Percentiles rank a stretch among this genome's conserved stretches.
phyloP scores from a whole-genome alignment of 2,113 vertebrate species.

The Epinephelus cyanopodus region DNA sequence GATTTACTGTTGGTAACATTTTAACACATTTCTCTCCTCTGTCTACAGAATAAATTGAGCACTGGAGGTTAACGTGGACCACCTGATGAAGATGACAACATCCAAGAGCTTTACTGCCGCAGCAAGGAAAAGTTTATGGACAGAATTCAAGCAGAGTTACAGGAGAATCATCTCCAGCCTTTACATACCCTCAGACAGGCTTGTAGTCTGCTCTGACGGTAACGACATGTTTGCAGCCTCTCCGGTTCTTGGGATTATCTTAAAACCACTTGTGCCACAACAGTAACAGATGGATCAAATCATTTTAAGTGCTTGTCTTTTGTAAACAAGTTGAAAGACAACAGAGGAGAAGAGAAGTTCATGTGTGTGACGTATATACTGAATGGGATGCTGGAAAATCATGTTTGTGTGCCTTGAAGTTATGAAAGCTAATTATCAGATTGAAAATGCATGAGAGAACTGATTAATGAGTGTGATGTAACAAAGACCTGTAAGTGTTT shows the following conservation, averaged over 20 bases:
- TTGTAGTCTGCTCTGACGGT: background rate
- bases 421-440: conserved; percentile 26
- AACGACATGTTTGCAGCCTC: conserved; percentile 1
- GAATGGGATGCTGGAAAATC: conserved; percentile 13
- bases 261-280: conserved; percentile 36
- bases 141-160: background rate
- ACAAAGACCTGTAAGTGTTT: conserved; percentile 1
- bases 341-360: background rate
- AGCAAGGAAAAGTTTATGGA: background rate
- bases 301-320: conserved; percentile 1
- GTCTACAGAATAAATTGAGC: conserved; percentile 67
- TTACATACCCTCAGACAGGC: background rate
- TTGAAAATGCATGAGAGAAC: conserved; percentile 18
- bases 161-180: conserved; percentile 7
- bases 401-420: conserved; percentile 57
- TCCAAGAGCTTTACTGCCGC: background rate
- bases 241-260: conserved; percentile 34
- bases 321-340: background rate
- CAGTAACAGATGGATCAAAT: background rate
- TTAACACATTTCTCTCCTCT: background rate
- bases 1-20: background rate
- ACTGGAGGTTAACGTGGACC: conserved; percentile 62
- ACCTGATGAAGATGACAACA: background rate
- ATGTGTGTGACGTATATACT: background rate
- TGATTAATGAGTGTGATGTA: conserved; percentile 2